Percentiles rank a stretch among this genome's conserved stretches.
Evolutionary conservation across 1,140 invertebrate genomes (phyloP).

Genomic region (Drosophila pseudoananassae): DNA sequence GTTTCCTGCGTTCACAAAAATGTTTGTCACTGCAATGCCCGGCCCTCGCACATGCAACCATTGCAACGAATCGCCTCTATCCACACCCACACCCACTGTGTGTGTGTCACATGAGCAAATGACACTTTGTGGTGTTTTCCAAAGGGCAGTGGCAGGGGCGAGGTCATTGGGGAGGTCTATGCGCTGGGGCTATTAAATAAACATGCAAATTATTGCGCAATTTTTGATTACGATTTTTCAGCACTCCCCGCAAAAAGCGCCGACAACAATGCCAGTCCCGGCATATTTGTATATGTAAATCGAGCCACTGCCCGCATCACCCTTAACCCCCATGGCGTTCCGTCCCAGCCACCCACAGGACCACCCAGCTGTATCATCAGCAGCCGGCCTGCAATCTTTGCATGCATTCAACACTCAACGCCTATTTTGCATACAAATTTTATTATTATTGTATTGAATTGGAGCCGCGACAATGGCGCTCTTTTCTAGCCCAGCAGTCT

Average conservation of each 20-base stretch:
- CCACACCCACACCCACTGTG: slow-evolving; percentile 2
- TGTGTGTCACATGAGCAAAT: slow-evolving; percentile 23
- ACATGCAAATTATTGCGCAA: slow-evolving; percentile 82
- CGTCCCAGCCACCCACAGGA: not conserved
- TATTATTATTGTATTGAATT: slow-evolving; percentile 77
- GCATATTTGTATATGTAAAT: slow-evolving; percentile 79
- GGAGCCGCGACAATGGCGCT: slow-evolving; percentile 53
- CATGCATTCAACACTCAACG: slow-evolving; percentile 80
- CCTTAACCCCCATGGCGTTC: not conserved
- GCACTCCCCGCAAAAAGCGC: slow-evolving; percentile 29
- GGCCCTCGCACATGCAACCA: slow-evolving; percentile 7
- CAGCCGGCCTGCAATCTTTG: slow-evolving; percentile 44
- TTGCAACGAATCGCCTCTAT: not conserved
- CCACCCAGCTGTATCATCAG: slow-evolving; percentile 27
- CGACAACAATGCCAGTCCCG: slow-evolving; percentile 27
- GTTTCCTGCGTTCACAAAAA: slow-evolving; percentile 67
- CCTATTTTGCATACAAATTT: slow-evolving; percentile 82
- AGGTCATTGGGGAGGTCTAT: slow-evolving; percentile 31
- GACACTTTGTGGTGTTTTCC: slow-evolving; percentile 53
- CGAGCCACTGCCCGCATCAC: slow-evolving; percentile 13
- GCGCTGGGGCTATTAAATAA: slow-evolving; percentile 71
- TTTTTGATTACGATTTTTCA: slow-evolving; percentile 81
- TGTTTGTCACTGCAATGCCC: slow-evolving; percentile 70
- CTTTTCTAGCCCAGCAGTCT: slow-evolving; percentile 13
- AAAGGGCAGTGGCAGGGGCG: slow-evolving; percentile 1